Evolutionary conservation across 2,113 vertebrate species (phyloP), one percentile per base, ranked within the genome.

Genomic region (Cyprinodon variegatus): DNA sequence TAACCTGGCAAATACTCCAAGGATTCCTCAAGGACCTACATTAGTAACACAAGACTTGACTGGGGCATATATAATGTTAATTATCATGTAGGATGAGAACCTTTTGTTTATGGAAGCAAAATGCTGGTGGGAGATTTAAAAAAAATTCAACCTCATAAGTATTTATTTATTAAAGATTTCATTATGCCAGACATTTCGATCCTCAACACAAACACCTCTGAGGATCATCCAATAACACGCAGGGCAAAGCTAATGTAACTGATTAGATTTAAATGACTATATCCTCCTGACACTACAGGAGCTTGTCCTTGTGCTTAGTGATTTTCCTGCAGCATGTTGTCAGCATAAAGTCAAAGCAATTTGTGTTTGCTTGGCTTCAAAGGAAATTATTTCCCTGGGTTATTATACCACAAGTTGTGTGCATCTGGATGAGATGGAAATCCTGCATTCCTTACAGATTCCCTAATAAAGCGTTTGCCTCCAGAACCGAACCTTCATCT

Each of bases 281-380:
- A 86, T 91, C 74, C 85, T 90, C 88, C 53, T 11, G 77, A 76
- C 65, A 43, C 79, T 71, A 68, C 67, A 63, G 45, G 7, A 68
- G 75, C 68, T 74, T 73, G 83, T 88, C 78, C 85, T 90, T 76
- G 76, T 77, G 74, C 78, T 80, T 53, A 17, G 45, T 80, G 64
- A 81, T 72, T 72, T 66, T 84, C 76, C 86, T 71, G 53, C 68
- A 69, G 76, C 36, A 41, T 81, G 72, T 74, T 65, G 72, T 90
- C 85, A 88, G 89, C 79, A 86, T 66, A 86, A 86, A 89, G 76
- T 86, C 70, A 74, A 81, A 88, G 83, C 78, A 86, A 85, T 86
- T 85, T 89, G 63, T 85, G 70, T 86, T 86, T 85, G 79, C 78
- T 83, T 88, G 85, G 84, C 83, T 86, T 71, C 68, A 80, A 78